phyloP scores from a whole-genome alignment of 2,888 invertebrate genomes.

The Lamellibrachia satsuma region DNA sequence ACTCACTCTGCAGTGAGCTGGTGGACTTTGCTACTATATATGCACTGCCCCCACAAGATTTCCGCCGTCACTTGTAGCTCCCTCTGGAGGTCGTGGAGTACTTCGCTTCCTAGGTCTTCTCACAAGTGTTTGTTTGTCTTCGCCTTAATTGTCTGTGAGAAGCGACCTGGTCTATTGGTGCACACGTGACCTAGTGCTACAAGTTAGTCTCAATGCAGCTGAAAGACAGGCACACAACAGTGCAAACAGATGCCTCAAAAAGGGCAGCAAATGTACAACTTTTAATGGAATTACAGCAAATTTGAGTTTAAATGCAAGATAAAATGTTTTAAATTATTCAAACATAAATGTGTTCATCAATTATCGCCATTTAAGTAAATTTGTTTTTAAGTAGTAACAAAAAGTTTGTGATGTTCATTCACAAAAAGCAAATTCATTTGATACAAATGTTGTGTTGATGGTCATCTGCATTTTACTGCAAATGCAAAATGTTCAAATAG shows the following conservation, averaged over 20 bases:
- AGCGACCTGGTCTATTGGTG: background rate
- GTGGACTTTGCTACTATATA: background rate
- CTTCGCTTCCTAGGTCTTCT: background rate
- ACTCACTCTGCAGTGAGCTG: background rate
- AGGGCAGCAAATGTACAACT: background rate
- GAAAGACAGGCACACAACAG: background rate
- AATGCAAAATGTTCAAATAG: background rate
- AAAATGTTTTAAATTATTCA: background rate
- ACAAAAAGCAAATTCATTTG: background rate
- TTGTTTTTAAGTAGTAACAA: background rate
- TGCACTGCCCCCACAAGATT: background rate
- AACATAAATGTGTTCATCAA: background rate
- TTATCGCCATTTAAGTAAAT: background rate
- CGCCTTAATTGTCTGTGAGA: background rate
- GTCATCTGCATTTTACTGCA: background rate
- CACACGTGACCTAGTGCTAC: background rate
- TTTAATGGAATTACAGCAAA: background rate
- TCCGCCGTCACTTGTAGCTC: background rate
- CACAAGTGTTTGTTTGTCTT: background rate
- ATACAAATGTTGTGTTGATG: background rate
- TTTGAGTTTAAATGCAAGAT: background rate
- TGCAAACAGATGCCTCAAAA: background rate
- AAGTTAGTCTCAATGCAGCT: background rate
- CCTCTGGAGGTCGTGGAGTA: background rate
- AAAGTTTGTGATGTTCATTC: background rate